Base-by-base conservation (phyloP, 2,888 invertebrate genomes). In the Erebia aethiops region DNA sequence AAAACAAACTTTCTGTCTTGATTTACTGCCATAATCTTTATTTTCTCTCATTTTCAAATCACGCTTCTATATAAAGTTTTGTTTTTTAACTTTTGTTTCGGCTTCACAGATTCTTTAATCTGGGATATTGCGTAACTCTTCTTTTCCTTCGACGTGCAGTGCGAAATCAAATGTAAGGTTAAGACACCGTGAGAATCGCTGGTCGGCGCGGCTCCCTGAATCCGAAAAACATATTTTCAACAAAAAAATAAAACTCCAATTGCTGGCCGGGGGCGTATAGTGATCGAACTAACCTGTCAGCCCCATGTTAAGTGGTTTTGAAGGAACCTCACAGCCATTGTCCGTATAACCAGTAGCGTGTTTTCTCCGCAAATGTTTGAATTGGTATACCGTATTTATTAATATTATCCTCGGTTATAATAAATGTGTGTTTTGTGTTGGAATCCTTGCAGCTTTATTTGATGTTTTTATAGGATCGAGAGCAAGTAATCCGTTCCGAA, bases 281-380 rank as follows among this genome's bases (percentile, higher is more conserved):
- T 91, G 89, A 91, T 90, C 90, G 91, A 92, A 92, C 90, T 90
- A 91, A 92, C 92, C 93, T 93, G 93, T 93, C 93, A 93, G 90
- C 84, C 92, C 93, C 93, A 92, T 90, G 93, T 93, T 93, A 92
- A 92, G 92, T 90, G 91, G 88, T 90, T 91, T 91, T 85, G 89
- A 90, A 87, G 88, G 90, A 84, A 89, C 87, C 86, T 85, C 84
- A 81, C 80, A 77, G 74, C 87, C 79, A 90, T 92, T 92, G 92
- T 92, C 82, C 88, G 86, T 82, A 82, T 82, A 87, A 84, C 88
- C 91, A 87, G 92, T 90, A 91, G 91, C 91, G 84, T 91, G 89
- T 92, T 91, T 91, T 91, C 92, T 91, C 83, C 83, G 88, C 85
- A 91, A 92, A 92, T 88, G 88, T 91, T 92, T 90, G 90, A 85